Percentiles rank a stretch among this genome's conserved stretches.
Conservation (phyloP, 2,888 invertebrate species). For the Allacma fusca region DNA sequence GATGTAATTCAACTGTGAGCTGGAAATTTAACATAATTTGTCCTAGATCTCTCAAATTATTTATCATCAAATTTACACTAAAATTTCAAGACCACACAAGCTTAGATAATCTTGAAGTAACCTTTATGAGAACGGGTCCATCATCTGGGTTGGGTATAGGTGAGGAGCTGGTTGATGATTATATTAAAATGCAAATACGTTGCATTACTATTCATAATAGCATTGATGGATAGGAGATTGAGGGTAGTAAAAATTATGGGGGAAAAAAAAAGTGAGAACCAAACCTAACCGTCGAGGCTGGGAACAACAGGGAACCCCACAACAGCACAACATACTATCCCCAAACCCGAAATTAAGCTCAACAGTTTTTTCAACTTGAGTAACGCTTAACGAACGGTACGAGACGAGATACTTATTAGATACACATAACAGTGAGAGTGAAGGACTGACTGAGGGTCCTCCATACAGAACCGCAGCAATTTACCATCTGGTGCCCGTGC, state of each 20-base stretch:
- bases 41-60: slow-evolving; percentile 6
- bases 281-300: neutral
- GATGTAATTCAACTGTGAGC: neutral
- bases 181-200: slow-evolving; percentile 30
- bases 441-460: neutral
- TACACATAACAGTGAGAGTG: neutral
- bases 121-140: neutral
- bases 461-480: slow-evolving; percentile 17
- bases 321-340: neutral
- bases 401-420: neutral
- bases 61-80: neutral
- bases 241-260: slow-evolving; percentile 1
- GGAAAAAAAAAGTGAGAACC: slow-evolving; percentile 25
- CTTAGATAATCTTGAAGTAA: neutral
- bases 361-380: neutral
- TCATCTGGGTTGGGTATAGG: neutral
- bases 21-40: slow-evolving; percentile 14
- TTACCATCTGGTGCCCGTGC: slow-evolving; percentile 34
- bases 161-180: neutral
- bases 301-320: slow-evolving; percentile 5
- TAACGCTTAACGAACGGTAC: slow-evolving; percentile 3
- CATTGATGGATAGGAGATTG: slow-evolving; percentile 17
- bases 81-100: slow-evolving; percentile 5
- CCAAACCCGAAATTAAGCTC: neutral
- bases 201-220: slow-evolving; percentile 7